Percentiles rank a stretch among this genome's conserved stretches.
Evolutionary conservation across 2,888 invertebrate genomes (phyloP).

Genomic region (Tryphoninae sp.): DNA sequence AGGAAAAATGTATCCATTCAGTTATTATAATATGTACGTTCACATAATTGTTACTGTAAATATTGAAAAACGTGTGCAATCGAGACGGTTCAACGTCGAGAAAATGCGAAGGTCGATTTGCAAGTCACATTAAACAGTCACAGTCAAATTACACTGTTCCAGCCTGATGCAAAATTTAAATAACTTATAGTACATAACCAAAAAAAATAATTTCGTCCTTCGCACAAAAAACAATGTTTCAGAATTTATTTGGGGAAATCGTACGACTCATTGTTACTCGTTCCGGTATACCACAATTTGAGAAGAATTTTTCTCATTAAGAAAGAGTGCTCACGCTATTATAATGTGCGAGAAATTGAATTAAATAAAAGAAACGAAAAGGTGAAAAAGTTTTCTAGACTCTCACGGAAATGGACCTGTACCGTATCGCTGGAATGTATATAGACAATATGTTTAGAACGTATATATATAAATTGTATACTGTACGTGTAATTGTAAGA

Average conservation of each 20-base stretch:
- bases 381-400: too few relatives aligned
- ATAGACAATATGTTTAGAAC: constrained; percentile 65
- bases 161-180: too few relatives aligned
- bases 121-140: not conserved
- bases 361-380: not conserved
- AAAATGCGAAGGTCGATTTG: not conserved
- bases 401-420: constrained; percentile 47
- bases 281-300: not conserved
- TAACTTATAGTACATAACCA: too few relatives aligned
- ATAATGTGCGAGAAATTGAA: not conserved
- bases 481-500: constrained; percentile 25
- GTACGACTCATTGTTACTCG: too few relatives aligned
- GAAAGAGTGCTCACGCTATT: not conserved
- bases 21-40: constrained; percentile 57
- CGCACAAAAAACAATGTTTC: too few relatives aligned
- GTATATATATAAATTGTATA: constrained; percentile 30
- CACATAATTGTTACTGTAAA: constrained; percentile 69
- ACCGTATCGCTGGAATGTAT: constrained; percentile 68
- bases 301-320: not conserved
- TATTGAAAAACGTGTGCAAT: constrained; percentile 66
- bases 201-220: too few relatives aligned
- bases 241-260: too few relatives aligned
- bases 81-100: constrained; percentile 63
- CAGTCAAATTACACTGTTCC: too few relatives aligned
- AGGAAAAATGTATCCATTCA: constrained; percentile 35